These are phyloP conservation scores for Andrena dorsata DNA, from an alignment of 2,888 invertebrate species.

Conservation along the genomic window DNA sequence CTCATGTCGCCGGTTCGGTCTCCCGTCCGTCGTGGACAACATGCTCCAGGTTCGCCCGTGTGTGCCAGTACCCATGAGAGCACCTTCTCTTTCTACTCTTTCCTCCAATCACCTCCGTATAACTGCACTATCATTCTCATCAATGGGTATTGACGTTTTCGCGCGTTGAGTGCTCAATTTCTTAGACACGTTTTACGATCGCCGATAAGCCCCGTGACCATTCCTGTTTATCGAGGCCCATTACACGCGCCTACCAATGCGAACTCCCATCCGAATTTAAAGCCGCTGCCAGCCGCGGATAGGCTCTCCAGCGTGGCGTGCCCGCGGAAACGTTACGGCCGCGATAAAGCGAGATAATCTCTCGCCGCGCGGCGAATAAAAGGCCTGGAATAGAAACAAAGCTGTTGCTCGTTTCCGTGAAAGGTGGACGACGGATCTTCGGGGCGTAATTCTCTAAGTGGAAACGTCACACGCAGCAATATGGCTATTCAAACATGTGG, in stretches of 20 bases:
- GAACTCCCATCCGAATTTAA: conserved; percentile 34
- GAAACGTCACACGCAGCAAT: conserved; percentile 56
- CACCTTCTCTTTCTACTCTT: conserved; percentile 29
- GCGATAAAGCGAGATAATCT: conserved; percentile 13
- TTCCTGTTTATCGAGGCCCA: conserved; percentile 40
- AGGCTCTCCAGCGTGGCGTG: background rate
- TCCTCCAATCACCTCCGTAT: conserved; percentile 22
- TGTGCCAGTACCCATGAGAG: conserved; percentile 55
- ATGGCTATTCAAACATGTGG: conserved; percentile 68
- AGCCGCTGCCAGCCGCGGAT: conserved; percentile 1
- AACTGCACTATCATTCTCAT: conserved; percentile 41
- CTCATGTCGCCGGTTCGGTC: conserved; percentile 46
- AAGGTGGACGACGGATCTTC: conserved; percentile 14
- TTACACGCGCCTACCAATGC: conserved; percentile 8
- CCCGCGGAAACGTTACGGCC: background rate
- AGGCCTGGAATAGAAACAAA: conserved; percentile 11
- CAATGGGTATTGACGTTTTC: conserved; percentile 44
- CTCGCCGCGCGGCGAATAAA: background rate
- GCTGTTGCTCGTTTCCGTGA: background rate
- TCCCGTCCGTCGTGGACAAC: conserved; percentile 46
- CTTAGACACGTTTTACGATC: conserved; percentile 44
- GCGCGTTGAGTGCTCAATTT: conserved; percentile 39
- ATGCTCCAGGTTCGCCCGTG: conserved; percentile 55
- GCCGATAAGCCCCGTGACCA: conserved; percentile 23
- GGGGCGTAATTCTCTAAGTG: conserved; percentile 42